A percentile compares a stretch with the other conserved stretches of the same genome.
Evolutionary conservation across 1,140 invertebrate genomes (phyloP).

Genomic region (Phenacoccus solenopsis): DNA sequence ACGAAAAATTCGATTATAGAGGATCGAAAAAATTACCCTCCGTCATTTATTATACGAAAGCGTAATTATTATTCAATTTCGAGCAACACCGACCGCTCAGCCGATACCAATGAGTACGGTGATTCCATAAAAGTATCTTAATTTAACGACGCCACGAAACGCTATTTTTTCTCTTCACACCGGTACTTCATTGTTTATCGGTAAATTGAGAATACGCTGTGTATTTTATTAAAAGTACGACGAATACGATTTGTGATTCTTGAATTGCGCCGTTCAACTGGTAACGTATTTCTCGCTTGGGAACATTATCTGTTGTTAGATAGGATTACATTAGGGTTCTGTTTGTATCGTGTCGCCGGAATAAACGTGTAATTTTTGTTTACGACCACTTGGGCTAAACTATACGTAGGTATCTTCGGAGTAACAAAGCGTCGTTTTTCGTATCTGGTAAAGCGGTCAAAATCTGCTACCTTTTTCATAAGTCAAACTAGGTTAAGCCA

Average conservation of each 20-base stretch:
- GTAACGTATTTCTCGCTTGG: neutral
- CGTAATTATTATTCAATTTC: neutral
- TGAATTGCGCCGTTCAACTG: neutral
- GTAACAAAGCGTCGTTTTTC: too few species aligned
- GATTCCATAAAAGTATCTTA: neutral
- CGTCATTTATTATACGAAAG: neutral
- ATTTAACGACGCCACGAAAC: neutral
- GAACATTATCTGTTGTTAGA: neutral
- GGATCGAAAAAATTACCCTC: neutral
- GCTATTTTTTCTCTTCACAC: neutral
- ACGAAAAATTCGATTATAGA: neutral
- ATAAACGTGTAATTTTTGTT: neutral
- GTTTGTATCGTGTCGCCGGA: neutral
- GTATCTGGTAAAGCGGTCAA: neutral
- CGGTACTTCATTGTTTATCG: neutral
- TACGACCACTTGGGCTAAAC: neutral
- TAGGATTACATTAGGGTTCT: constrained; percentile 1
- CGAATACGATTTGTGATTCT: neutral
- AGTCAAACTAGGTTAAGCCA: neutral
- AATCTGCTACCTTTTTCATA: neutral
- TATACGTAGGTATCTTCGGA: neutral
- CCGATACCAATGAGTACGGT: neutral
- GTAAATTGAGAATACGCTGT: neutral
- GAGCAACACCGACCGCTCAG: neutral
- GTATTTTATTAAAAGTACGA: neutral